phyloP scores from a whole-genome alignment of 2,797 vertebrate species.

The Myiotriccus ornatus region DNA sequence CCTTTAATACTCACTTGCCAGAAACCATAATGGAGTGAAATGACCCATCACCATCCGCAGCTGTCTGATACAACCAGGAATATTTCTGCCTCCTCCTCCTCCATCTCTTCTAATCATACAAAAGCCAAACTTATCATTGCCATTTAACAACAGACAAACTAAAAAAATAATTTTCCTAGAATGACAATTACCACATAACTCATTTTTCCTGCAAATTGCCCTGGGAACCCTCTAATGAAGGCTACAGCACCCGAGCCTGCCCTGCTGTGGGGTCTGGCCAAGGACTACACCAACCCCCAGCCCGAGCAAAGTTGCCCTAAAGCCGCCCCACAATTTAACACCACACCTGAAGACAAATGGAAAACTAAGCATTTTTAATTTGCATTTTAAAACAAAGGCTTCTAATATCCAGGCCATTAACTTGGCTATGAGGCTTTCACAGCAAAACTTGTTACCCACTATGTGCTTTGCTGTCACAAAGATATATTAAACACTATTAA shows the following conservation, averaged over 20 bases:
- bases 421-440: slow-evolving; percentile 23
- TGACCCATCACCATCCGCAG: slow-evolving; percentile 54
- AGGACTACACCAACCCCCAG: background rate
- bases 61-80: slow-evolving; percentile 34
- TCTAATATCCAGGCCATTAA: slow-evolving; percentile 57
- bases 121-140: background rate
- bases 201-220: slow-evolving; percentile 24
- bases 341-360: background rate
- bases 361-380: slow-evolving; percentile 41
- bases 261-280: background rate
- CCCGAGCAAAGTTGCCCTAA: background rate
- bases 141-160: background rate
- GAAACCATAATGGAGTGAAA: slow-evolving; percentile 56
- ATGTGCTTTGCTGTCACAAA: slow-evolving; percentile 6
- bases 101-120: background rate
- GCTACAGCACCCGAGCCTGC: background rate
- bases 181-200: background rate
- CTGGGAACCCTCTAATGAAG: background rate
- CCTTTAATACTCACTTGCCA: slow-evolving; percentile 47
- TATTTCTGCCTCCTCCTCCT: slow-evolving; percentile 20
- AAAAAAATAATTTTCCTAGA: background rate
- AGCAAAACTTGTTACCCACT: slow-evolving; percentile 38
- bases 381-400: slow-evolving; percentile 54
- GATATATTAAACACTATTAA: slow-evolving; percentile 58
- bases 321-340: background rate